A percentile compares a stretch with the other conserved stretches of the same genome.
Evolutionary conservation across 2,113 vertebrate species (phyloP).

Genomic region (Tapirus terrestris): DNA sequence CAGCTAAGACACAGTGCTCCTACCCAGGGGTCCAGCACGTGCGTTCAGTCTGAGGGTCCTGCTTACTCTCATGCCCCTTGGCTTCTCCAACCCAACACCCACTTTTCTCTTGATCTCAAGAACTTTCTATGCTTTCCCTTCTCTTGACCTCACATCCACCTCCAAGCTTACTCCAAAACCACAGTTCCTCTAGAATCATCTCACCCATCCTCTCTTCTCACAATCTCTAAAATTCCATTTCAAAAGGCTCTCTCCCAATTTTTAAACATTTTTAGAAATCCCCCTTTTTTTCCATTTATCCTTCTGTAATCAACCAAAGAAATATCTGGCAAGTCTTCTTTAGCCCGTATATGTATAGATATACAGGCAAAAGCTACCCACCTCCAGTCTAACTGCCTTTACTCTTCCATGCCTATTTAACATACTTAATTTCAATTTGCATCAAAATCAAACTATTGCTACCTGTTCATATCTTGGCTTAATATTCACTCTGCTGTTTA

Average conservation of each 20-base stretch:
- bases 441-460: neutral
- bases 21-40: fast-evolving
- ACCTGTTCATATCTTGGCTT: neutral
- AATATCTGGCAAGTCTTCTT: neutral
- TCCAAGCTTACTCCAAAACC: neutral
- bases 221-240: neutral
- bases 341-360: neutral
- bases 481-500: neutral
- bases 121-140: neutral
- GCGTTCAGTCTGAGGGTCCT: neutral
- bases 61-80: fast-evolving
- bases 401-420: neutral
- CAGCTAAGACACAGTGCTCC: neutral
- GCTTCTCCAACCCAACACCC: neutral
- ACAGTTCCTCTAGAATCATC: neutral
- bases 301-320: neutral
- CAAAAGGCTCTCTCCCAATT: neutral
- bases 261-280: neutral
- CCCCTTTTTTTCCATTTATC: neutral
- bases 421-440: neutral
- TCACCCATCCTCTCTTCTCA: neutral
- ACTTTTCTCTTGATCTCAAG: neutral
- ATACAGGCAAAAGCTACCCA: neutral
- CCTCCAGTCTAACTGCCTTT: neutral
- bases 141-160: neutral